These are phyloP conservation scores for Troilus luridus DNA, from an alignment of 2,888 invertebrate genomes.

Conservation along the genomic window DNA sequence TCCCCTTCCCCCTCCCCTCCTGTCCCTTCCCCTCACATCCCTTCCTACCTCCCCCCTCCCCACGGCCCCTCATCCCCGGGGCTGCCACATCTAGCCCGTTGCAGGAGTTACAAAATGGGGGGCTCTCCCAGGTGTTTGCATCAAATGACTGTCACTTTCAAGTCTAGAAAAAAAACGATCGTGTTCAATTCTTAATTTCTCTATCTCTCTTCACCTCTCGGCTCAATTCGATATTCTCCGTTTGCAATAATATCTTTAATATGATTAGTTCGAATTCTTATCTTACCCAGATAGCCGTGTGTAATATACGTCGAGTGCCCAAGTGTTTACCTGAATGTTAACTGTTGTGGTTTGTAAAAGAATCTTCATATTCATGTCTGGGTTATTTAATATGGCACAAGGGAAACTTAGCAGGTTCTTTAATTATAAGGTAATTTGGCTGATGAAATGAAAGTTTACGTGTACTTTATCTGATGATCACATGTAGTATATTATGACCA, in stretches of 20 bases:
- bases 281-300: constrained; percentile 50
- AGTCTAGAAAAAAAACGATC: constrained; percentile 63
- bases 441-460: not conserved
- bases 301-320: constrained; percentile 50
- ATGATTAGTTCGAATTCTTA: constrained; percentile 28
- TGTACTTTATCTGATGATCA: not conserved
- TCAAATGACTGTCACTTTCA: constrained; percentile 57
- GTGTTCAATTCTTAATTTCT: constrained; percentile 59
- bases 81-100: constrained; percentile 48
- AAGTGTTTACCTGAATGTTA: constrained; percentile 61
- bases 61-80: constrained; percentile 52
- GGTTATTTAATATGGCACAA: constrained; percentile 64
- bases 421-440: constrained; percentile 63
- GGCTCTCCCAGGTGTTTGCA: constrained; percentile 41
- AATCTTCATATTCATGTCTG: constrained; percentile 62
- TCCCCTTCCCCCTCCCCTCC: constrained; percentile 43
- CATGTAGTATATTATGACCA: not conserved
- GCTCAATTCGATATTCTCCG: constrained; percentile 33
- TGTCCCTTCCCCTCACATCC: not conserved
- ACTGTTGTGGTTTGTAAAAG: constrained; percentile 59
- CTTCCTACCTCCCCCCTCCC: constrained; percentile 34
- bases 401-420: constrained; percentile 64
- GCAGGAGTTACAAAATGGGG: constrained; percentile 54
- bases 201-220: constrained; percentile 2
- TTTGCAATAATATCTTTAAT: constrained; percentile 50